Base-by-base conservation (phyloP, 2,888 invertebrate genomes). In the Arctia plantaginis region DNA sequence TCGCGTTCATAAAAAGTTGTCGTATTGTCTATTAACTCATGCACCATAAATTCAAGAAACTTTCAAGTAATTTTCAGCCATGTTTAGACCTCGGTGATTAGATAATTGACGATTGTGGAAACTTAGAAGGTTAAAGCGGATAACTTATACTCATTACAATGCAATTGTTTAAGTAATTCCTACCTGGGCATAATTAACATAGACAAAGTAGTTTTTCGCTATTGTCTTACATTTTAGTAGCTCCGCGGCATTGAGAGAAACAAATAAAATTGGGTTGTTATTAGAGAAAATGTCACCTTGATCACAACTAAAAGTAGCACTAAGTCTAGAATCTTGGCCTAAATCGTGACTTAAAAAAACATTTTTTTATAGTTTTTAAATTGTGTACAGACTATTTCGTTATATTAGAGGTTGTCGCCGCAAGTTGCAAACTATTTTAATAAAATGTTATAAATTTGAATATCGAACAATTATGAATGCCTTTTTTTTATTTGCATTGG, bases 281-380 rank as follows among this genome's bases (percentile, higher is more conserved):
- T 70, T 39, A 74, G 81, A 77, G 81, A 83, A 80, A 83, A 82
- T 84, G 80, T 83, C 84, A 84, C 85, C 83, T 84, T 81, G 83
- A 79, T 81, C 80, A 72, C 72, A 72, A 80, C 67, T 74, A 81
- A 82, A 80, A 86, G 82, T 80, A 76, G 79, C 80, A 77, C 80
- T 85, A 82, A 86, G 78, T 78, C 75, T 73, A 78, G 74, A 75
- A 67, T 72, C 70, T 77, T 88, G 89, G 90, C 90, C 89, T 82
- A 84, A 82, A 89, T 90, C 76, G 72, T 80, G 82, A 62, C 77
- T 70, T 85, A 90, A 81, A 88, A 90, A 88, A 82, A 73, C 77
- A 41, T 20, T 27, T 59, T 59, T 62, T 41, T 39, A 18, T 10
- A 30, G 18, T 62, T 62, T 62, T 62, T 62, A 6, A 62, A 62